A percentile compares a stretch with the other conserved stretches of the same genome.
Evolutionary conservation across 2,113 vertebrate genomes (phyloP).

Genomic region (Sturnus vulgaris): DNA sequence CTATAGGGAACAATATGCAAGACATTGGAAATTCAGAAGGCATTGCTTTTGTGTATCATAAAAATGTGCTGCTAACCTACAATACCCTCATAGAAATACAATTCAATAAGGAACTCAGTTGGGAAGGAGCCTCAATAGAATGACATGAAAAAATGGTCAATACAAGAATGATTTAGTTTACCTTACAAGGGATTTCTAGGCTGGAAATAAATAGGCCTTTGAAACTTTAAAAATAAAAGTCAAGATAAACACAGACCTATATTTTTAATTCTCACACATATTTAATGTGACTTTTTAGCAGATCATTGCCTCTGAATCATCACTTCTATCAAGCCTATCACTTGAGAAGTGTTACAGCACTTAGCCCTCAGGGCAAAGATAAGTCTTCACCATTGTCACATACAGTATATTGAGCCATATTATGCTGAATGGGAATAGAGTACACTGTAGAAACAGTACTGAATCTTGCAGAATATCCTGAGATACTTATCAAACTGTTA

Average conservation of each 20-base stretch:
- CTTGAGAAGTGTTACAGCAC: constrained; percentile 64
- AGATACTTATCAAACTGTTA: constrained; percentile 85
- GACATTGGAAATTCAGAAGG: constrained; percentile 82
- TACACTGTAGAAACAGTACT: constrained; percentile 74
- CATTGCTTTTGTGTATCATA: constrained; percentile 83
- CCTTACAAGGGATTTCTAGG: constrained; percentile 77
- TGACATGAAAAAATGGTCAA: constrained; percentile 78
- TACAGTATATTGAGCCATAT: constrained; percentile 74
- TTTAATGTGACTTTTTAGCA: constrained; percentile 72
- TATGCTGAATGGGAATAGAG: constrained; percentile 79
- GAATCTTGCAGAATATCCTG: constrained; percentile 75
- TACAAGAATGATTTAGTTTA: constrained; percentile 82
- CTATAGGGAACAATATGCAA: constrained; percentile 81
- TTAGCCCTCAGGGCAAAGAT: constrained; percentile 82
- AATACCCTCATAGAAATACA: constrained; percentile 87
- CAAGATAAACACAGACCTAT: constrained; percentile 72
- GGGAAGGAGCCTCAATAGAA: constrained; percentile 82
- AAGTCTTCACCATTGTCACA: constrained; percentile 81
- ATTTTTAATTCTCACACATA: constrained; percentile 82
- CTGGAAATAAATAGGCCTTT: constrained; percentile 79
- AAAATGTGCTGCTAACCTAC: constrained; percentile 85
- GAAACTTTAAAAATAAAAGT: constrained; percentile 75
- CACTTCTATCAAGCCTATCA: constrained; percentile 75
- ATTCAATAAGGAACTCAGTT: constrained; percentile 86
- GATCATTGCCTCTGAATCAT: constrained; percentile 72